Base-by-base conservation (phyloP, 2,888 invertebrate species). In the Ochropleura leucogaster region DNA sequence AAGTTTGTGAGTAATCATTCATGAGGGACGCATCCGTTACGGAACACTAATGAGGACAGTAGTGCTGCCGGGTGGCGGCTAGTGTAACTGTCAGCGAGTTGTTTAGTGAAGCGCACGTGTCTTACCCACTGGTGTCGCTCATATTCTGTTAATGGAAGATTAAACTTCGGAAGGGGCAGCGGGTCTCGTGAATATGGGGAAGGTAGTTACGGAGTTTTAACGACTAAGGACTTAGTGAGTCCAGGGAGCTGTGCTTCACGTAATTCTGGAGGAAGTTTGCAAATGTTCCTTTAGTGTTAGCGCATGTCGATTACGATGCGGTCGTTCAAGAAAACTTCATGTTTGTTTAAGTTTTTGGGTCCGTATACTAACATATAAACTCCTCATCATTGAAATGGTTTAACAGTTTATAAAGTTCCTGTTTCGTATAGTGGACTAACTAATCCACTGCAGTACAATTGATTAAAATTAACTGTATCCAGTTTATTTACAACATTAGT, bases 201-300 rank as follows among this genome's bases (percentile, higher is more conserved):
- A 86, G 89, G 88, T 85, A 90, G 91, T 92, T 93, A 89, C 88
- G 88, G 74, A 92, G 91, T 93, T 94, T 92, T 92, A 93, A 93
- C 92, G 92, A 90, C 91, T 84, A 82, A 85, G 86, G 88, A 90
- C 91, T 92, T 92, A 89, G 89, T 83, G 78, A 86, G 88, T 85
- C 87, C 88, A 84, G 82, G 82, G 83, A 88, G 87, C 78, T 74
- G 64, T 80, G 83, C 85, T 85, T 83, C 81, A 83, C 83, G 88
- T 90, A 89, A 90, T 90, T 75, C 87, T 87, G 84, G 81, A 80
- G 70, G 83, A 87, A 90, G 82, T 90, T 90, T 86, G 86, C 77
- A 84, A 90, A 89, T 84, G 90, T 86, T 85, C 85, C 84, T 87
- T 91, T 88, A 87, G 89, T 78, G 79, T 79, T 73, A 72, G 78